phyloP scores from a whole-genome alignment of 2,888 invertebrate species.

The Trachelus tabidus region DNA sequence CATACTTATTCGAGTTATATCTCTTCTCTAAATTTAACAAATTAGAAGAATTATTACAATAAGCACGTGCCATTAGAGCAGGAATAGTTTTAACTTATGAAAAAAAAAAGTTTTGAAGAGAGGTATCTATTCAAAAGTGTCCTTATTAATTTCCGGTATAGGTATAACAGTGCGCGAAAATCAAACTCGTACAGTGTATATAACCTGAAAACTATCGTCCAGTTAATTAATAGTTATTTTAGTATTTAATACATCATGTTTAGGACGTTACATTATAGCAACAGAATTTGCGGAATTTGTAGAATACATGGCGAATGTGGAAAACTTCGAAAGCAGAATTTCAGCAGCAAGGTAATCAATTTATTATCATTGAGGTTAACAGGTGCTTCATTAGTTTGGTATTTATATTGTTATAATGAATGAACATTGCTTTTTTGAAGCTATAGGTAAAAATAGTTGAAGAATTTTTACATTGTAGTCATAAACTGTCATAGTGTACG shows the following conservation, averaged over 20 bases:
- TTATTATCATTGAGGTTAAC: background rate
- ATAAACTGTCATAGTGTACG: background rate
- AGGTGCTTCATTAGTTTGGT: background rate
- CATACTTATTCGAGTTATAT: background rate
- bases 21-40: background rate
- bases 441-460: background rate
- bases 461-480: background rate
- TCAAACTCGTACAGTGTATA: background rate
- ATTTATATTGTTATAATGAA: background rate
- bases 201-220: background rate
- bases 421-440: background rate
- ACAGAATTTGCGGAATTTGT: background rate
- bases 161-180: background rate
- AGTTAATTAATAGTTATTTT: background rate
- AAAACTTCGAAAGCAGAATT: background rate
- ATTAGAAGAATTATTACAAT: background rate
- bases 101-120: background rate
- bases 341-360: background rate
- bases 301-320: background rate
- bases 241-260: background rate
- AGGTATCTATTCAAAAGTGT: background rate
- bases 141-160: background rate
- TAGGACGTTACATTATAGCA: background rate
- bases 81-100: background rate
- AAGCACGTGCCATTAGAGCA: background rate